Conservation (phyloP, 2,888 invertebrate genomes). For the Ariolimax columbianus region DNA sequence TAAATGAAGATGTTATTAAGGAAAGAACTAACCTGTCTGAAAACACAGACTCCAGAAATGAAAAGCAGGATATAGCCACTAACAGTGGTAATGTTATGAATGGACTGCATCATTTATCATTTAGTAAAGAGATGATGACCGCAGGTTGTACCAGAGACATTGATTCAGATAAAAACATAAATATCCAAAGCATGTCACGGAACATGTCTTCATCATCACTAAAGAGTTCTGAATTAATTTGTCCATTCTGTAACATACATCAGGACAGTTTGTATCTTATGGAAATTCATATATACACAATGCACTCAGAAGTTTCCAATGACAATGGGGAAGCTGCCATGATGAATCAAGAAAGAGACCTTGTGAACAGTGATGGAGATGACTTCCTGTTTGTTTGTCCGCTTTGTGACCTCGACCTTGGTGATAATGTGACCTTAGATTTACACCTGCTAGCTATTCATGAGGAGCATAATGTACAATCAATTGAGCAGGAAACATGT, state of each 20-base stretch:
- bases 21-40: background rate
- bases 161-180: background rate
- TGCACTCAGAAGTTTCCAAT: conserved; percentile 17
- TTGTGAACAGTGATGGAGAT: background rate
- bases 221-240: background rate
- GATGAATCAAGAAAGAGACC: background rate
- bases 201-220: background rate
- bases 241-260: conserved; percentile 30
- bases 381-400: conserved; percentile 36
- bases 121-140: background rate
- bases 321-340: background rate
- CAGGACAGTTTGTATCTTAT: background rate
- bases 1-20: background rate
- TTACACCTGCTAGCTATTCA: conserved; percentile 16
- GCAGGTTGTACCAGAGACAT: background rate
- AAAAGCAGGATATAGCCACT: background rate
- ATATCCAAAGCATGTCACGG: background rate
- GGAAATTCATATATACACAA: conserved; percentile 23
- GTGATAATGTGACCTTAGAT: conserved; percentile 13
- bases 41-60: background rate
- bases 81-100: background rate
- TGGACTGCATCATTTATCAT: background rate
- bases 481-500: background rate
- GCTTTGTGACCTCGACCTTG: conserved; percentile 36
- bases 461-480: background rate